Conservation (phyloP, 1,140 invertebrate genomes). For the Brachionus rotundiformis region DNA sequence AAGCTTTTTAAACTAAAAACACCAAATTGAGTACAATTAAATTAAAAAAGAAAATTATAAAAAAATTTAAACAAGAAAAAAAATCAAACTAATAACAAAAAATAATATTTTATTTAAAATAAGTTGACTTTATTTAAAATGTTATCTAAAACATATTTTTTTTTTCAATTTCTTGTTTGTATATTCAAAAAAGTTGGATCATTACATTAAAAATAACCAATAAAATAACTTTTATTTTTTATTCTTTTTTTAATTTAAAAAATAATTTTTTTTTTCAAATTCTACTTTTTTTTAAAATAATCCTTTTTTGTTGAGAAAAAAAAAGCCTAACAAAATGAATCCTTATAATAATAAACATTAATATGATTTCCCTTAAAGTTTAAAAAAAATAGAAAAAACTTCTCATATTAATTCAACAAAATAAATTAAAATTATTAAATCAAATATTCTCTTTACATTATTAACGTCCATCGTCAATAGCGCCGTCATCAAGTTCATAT, state of each 20-base stretch:
- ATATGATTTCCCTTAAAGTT: not conserved
- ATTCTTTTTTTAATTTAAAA: not conserved
- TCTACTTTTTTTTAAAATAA: not conserved
- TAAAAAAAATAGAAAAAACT: not conserved
- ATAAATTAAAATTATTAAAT: not conserved
- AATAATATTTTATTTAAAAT: slow-evolving; percentile 9
- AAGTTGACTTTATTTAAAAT: not conserved
- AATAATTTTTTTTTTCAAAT: not conserved
- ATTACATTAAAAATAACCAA: not conserved
- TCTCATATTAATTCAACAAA: not conserved
- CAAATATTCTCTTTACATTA: not conserved
- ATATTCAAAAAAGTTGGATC: not conserved
- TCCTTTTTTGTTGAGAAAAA: not conserved
- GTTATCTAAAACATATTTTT: not conserved
- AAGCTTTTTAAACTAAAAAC: too few relatives aligned
- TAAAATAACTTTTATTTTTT: not conserved
- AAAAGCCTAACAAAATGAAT: not conserved
- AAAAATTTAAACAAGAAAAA: not conserved
- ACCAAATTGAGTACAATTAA: too few relatives aligned
- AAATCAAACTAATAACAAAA: not conserved
- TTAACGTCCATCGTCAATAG: not conserved
- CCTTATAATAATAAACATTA: not conserved
- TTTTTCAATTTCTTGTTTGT: not conserved
- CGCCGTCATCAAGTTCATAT: slow-evolving; percentile 5
- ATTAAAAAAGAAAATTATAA: too few relatives aligned